phyloP scores from a whole-genome alignment of 2,797 vertebrate genomes.

The Zalophus californianus region DNA sequence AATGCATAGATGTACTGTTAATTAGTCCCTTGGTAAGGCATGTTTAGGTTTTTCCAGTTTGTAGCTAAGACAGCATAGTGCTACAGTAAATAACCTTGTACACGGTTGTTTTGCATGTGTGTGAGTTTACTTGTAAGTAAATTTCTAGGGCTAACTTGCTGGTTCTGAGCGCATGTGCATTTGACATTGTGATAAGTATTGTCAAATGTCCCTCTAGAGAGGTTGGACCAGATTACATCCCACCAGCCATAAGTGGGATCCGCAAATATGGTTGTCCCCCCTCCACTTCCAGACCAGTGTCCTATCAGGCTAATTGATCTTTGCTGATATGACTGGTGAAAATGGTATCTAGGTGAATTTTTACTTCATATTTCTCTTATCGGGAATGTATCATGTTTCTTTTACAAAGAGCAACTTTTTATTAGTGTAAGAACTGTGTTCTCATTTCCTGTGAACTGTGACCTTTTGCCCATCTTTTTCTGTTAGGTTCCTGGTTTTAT shows the following conservation, averaged over 20 bases:
- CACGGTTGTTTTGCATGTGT: not conserved
- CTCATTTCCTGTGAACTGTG: not conserved
- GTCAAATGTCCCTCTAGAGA: not conserved
- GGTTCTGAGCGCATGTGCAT: not conserved
- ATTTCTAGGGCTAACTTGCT: not conserved
- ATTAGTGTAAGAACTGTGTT: not conserved
- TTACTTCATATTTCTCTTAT: not conserved
- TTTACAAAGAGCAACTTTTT: not conserved
- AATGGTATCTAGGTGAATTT: not conserved
- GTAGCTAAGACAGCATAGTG: not conserved
- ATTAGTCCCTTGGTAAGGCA: not conserved
- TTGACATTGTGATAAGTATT: not conserved
- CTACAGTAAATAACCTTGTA: not conserved
- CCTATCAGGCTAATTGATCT: not conserved
- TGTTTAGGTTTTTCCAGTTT: not conserved
- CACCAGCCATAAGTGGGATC: not conserved
- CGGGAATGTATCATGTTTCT: not conserved
- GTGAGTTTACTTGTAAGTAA: slow-evolving; percentile 2
- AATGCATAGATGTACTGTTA: not conserved
- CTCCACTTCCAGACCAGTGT: not conserved
- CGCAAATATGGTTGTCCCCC: not conserved
- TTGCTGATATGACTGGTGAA: not conserved
- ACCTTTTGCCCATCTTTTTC: not conserved
- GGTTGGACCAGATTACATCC: not conserved
- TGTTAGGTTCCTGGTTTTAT: not conserved